Conservation (phyloP, 1,140 invertebrate species). For the Halesus radiatus region DNA sequence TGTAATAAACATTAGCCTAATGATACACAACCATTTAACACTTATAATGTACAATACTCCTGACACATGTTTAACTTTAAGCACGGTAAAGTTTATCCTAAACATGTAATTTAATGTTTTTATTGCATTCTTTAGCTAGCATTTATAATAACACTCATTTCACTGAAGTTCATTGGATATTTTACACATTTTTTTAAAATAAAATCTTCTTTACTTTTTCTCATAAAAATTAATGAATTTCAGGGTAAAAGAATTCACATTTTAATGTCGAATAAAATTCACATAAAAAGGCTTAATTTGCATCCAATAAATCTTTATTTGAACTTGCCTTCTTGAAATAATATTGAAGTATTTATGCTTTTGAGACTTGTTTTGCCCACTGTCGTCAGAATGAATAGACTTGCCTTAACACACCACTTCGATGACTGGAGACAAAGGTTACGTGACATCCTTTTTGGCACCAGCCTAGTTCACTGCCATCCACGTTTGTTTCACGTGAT, state of each 20-base stretch:
- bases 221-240: background rate
- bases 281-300: too few relatives aligned
- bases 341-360: too few relatives aligned
- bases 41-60: conserved; percentile 40
- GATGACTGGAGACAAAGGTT: too few relatives aligned
- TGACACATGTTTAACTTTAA: conserved; percentile 3
- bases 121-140: conserved; percentile 11
- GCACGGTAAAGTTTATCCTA: conserved; percentile 13
- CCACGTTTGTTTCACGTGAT: too few relatives aligned
- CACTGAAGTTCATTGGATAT: background rate
- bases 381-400: too few relatives aligned
- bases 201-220: background rate
- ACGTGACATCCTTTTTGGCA: too few relatives aligned
- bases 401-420: too few relatives aligned
- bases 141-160: background rate
- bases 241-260: background rate
- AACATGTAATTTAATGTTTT: background rate
- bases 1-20: conserved; percentile 14
- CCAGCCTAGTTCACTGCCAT: too few relatives aligned
- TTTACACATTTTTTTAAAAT: background rate
- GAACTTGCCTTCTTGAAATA: too few relatives aligned
- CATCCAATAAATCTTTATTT: too few relatives aligned
- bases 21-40: conserved; percentile 50
- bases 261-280: background rate
- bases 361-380: too few relatives aligned